Base-by-base conservation (phyloP, 2,113 vertebrate species). In the Nothoprocta perdicaria region DNA sequence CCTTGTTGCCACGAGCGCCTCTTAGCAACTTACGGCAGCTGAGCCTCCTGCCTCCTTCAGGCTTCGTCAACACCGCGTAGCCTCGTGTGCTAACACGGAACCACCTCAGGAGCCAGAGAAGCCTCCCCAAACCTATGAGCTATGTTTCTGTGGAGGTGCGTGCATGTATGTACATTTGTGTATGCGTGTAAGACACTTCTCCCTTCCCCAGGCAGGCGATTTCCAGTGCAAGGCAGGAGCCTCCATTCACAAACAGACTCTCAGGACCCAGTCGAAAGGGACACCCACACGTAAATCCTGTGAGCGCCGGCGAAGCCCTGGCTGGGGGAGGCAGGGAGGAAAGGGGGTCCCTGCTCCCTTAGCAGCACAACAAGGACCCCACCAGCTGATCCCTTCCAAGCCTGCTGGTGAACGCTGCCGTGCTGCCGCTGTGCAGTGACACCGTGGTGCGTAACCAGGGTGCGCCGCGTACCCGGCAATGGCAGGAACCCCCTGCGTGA, bases 11-110 rank as follows among this genome's bases (percentile, higher is more conserved):
- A 71, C 2, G 0, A 89, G 60, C 2, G 29, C 24, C 66, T 50
- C 82, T 60, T 90, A 66, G 66, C 88, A 92, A 89, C 92, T 85
- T 86, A 73, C 24, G 0, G 92, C 85, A 74, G 68, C 91, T 43
- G 46, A 92, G 76, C 80, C 72, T 74, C 27, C 13, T 55, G 76
- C 48, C 94, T 93, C 61, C 65, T 61, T 78, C 69, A 67, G 92
- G 92, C 82, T 63, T 58, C 43, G 43, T 60, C 72, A 91, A 60
- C 5, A 13, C 7, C 14, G 41, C 55, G 69, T 58, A 71, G 92
- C 90, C 66, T 3, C 0, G 14, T 2, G 1, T 24, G 63, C 90
- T 88, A 88, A 67, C 82, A 84, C 66, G 77, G 76, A 94, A 74
- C 65, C 82, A 57, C 91, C 74, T 78, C 86, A 63, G 80, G 69